phyloP scores from a whole-genome alignment of 1,140 invertebrate species.

The Drosophila setifemur region DNA sequence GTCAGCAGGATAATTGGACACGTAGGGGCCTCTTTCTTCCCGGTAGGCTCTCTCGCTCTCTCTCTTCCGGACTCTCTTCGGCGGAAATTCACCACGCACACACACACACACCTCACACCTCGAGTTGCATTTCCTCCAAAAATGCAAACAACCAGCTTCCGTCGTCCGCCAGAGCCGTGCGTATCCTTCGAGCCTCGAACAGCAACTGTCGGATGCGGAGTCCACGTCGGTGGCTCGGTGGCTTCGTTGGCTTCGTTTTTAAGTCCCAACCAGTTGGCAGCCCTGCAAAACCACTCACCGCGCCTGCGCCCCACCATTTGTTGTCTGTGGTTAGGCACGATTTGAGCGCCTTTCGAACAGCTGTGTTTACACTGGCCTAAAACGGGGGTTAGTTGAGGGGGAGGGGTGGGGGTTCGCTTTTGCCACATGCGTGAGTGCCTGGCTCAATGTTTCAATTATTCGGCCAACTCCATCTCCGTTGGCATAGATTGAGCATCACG shows the following conservation, averaged over 20 bases:
- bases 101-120: slow-evolving; percentile 22
- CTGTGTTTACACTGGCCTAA: slow-evolving; percentile 56
- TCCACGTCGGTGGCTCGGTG: not conserved
- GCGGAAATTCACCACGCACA: slow-evolving; percentile 61
- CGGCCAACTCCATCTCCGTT: slow-evolving; percentile 28
- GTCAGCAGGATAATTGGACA: slow-evolving; percentile 7
- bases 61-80: slow-evolving; percentile 57
- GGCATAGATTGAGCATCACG: slow-evolving; percentile 24
- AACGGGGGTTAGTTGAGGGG: not conserved
- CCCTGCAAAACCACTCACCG: slow-evolving; percentile 7
- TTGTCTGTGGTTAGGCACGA: slow-evolving; percentile 77
- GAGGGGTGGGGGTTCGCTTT: not conserved
- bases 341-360: slow-evolving; percentile 42
- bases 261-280: slow-evolving; percentile 50
- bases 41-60: slow-evolving; percentile 34
- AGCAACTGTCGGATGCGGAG: slow-evolving; percentile 56
- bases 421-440: slow-evolving; percentile 52
- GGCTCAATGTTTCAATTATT: slow-evolving; percentile 71
- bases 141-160: slow-evolving; percentile 9
- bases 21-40: slow-evolving; percentile 23
- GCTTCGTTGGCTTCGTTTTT: not conserved
- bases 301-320: slow-evolving; percentile 43
- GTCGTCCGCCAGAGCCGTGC: slow-evolving; percentile 66
- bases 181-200: slow-evolving; percentile 77
- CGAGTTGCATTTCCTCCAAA: slow-evolving; percentile 19